phyloP scores from a whole-genome alignment of 2,888 invertebrate genomes.

The Pollenia amentaria region DNA sequence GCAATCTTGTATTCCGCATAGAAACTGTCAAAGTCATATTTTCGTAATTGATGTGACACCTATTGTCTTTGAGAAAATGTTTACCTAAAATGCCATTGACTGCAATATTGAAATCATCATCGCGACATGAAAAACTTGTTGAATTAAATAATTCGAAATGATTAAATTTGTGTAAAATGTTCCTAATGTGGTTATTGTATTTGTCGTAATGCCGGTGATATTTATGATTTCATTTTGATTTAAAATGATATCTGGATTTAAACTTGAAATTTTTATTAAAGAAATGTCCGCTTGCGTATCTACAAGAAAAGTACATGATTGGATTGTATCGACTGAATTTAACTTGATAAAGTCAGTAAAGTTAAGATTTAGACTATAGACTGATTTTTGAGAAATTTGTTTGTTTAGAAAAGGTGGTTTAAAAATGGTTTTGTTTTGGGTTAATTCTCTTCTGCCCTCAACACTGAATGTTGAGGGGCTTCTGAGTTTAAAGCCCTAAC shows the following conservation, averaged over 20 bases:
- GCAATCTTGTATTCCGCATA: not conserved
- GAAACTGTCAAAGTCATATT: conserved; percentile 14
- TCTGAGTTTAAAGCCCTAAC: conserved; percentile 21
- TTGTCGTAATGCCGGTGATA: conserved; percentile 14
- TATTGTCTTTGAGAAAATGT: conserved; percentile 21
- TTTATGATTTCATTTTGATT: not conserved
- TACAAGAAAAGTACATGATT: not conserved
- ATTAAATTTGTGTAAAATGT: not conserved
- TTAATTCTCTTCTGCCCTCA: not conserved
- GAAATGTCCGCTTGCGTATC: conserved; percentile 10
- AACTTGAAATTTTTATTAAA: conserved; percentile 17
- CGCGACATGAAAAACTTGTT: conserved; percentile 6
- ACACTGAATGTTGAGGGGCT: conserved; percentile 17
- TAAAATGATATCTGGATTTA: not conserved
- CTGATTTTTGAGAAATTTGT: not conserved
- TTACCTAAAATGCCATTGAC: not conserved
- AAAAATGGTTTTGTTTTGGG: too few relatives aligned
- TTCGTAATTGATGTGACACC: conserved; percentile 14
- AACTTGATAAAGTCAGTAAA: not conserved
- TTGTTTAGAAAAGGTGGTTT: not conserved
- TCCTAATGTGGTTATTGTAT: not conserved
- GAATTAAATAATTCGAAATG: conserved; percentile 1
- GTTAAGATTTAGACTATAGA: not conserved
- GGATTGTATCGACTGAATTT: not conserved
- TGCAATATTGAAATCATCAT: conserved; percentile 2